These are phyloP conservation scores for Anhinga rufa DNA, from an alignment of 2,113 vertebrate species.

Conservation along the genomic window DNA sequence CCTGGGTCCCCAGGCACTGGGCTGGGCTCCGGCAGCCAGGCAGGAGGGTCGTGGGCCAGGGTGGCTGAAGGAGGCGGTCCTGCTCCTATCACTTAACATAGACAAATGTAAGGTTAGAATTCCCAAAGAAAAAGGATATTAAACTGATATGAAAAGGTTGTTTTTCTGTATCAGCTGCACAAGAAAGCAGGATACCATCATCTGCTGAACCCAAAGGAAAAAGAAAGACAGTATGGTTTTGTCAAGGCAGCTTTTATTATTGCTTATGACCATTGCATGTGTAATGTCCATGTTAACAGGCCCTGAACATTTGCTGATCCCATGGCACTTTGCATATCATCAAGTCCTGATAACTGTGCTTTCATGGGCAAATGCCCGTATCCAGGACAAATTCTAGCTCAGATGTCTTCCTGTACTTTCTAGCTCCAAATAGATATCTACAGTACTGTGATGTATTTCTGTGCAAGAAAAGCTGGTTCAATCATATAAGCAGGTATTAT, in stretches of 20 bases:
- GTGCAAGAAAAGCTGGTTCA: background rate
- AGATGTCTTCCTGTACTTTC: background rate
- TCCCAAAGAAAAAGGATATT: background rate
- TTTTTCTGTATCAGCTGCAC: background rate
- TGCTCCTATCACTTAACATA: background rate
- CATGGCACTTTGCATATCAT: background rate
- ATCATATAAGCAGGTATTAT: background rate
- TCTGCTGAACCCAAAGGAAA: background rate
- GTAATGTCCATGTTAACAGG: background rate
- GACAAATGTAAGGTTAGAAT: background rate
- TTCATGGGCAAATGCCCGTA: background rate
- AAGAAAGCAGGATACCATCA: background rate
- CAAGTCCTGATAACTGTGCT: background rate
- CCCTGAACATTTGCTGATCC: background rate
- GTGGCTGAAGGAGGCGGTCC: background rate
- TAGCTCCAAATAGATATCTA: background rate
- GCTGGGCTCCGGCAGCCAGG: background rate
- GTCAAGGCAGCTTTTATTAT: background rate
- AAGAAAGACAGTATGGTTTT: background rate
- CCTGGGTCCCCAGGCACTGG: background rate
- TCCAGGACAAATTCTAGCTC: background rate
- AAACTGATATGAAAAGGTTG: background rate
- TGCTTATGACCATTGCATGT: fast-evolving
- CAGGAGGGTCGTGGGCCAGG: background rate
- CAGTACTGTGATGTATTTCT: background rate